Conservation (phyloP, 1,140 invertebrate genomes). For the Eciton burchellii region DNA sequence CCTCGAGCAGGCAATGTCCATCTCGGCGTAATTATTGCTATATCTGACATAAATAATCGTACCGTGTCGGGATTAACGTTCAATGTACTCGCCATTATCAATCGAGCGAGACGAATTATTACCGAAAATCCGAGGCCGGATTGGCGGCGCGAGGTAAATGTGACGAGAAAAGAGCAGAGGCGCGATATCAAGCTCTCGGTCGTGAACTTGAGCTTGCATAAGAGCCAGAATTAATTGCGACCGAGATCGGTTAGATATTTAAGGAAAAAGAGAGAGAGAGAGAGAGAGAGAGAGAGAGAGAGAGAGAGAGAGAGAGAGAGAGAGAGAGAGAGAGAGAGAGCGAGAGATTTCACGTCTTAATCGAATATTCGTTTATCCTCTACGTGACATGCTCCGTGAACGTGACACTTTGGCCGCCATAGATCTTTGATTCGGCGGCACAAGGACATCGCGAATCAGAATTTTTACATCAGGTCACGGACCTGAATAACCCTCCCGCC, state of each 20-base stretch:
- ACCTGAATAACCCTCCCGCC: not conserved
- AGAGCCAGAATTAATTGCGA: constrained; percentile 42
- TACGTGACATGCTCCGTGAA: constrained; percentile 8
- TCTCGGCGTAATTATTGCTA: constrained; percentile 43
- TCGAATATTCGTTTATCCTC: constrained; percentile 15
- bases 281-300: not conserved
- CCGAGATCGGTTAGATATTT: constrained; percentile 1
- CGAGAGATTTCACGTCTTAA: not conserved
- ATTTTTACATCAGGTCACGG: constrained; percentile 12
- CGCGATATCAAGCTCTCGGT: constrained; percentile 28
- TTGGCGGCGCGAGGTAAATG: not conserved
- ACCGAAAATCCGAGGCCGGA: constrained; percentile 23
- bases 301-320: not conserved
- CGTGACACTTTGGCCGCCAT: constrained; percentile 10
- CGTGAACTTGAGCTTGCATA: constrained; percentile 59
- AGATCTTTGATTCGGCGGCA: not conserved
- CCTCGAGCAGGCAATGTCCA: constrained; percentile 19
- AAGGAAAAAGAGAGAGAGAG: constrained; percentile 12
- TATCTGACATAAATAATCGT: constrained; percentile 41
- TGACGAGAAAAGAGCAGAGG: not conserved
- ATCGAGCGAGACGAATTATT: constrained; percentile 33
- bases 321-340: not conserved
- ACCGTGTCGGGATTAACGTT: constrained; percentile 36
- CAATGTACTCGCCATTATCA: constrained; percentile 41
- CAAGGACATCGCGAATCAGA: constrained; percentile 6